phyloP scores from a whole-genome alignment of 2,797 vertebrate species.

The Sebastes reedi region DNA sequence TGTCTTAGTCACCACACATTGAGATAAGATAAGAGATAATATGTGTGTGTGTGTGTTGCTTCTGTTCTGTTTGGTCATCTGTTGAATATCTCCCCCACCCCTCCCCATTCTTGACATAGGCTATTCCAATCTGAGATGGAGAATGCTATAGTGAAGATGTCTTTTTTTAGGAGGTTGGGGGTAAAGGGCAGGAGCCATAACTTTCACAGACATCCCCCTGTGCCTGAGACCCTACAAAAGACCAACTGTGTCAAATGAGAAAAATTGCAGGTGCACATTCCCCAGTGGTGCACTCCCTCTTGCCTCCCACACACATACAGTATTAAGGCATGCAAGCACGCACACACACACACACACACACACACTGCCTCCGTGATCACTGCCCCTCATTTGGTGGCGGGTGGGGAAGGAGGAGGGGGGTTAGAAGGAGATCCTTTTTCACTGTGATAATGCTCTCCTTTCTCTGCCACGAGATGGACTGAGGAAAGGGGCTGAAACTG shows the following conservation, averaged over 20 bases:
- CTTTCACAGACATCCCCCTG: constrained; percentile 60
- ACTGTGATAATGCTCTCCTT: constrained; percentile 72
- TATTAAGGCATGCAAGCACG: constrained; percentile 28
- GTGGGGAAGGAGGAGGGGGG: background rate
- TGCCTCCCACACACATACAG: constrained; percentile 46
- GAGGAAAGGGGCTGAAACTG: constrained; percentile 65
- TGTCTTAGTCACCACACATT: background rate
- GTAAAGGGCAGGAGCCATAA: constrained; percentile 44
- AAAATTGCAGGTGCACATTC: constrained; percentile 83
- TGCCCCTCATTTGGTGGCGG: constrained; percentile 61
- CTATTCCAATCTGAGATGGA: constrained; percentile 6
- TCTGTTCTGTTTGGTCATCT: constrained; percentile 1
- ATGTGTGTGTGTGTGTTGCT: background rate
- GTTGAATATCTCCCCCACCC: background rate
- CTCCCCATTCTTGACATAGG: background rate
- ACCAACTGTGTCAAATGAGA: constrained; percentile 78
- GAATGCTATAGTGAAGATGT: constrained; percentile 37
- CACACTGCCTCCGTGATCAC: constrained; percentile 50
- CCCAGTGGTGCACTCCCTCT: constrained; percentile 55
- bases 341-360: constrained; percentile 18
- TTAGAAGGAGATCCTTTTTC: constrained; percentile 70
- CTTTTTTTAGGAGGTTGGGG: constrained; percentile 3
- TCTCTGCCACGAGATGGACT: constrained; percentile 60
- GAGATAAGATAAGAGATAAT: background rate
- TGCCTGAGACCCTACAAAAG: constrained; percentile 70